phyloP scores from a whole-genome alignment of 2,113 vertebrate genomes.

The Alethe diademata region DNA sequence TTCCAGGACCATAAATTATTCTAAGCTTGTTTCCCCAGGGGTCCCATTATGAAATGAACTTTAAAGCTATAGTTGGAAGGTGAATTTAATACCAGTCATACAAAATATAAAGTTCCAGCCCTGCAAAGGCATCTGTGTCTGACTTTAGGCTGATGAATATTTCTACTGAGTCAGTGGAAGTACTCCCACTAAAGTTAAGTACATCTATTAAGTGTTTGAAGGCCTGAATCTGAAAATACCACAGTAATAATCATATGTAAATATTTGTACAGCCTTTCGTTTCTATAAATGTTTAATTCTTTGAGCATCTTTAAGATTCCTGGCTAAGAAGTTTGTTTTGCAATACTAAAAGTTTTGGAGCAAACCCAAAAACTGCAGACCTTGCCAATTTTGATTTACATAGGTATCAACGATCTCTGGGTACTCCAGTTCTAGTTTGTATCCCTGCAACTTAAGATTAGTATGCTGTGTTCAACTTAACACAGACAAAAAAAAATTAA shows the following conservation, averaged over 20 bases:
- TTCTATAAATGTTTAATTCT: slow-evolving; percentile 65
- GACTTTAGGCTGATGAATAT: neutral
- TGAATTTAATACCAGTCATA: slow-evolving; percentile 43
- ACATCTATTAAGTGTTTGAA: slow-evolving; percentile 32
- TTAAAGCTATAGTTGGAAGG: slow-evolving; percentile 36
- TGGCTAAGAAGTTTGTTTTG: slow-evolving; percentile 52
- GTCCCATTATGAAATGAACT: slow-evolving; percentile 11
- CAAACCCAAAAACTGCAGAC: neutral
- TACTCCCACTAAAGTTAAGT: slow-evolving; percentile 27
- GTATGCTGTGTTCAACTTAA: neutral
- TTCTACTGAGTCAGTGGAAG: slow-evolving; percentile 23
- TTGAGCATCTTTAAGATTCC: slow-evolving; percentile 55
- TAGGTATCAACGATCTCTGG: neutral
- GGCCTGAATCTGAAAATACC: slow-evolving; percentile 37
- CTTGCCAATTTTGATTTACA: slow-evolving; percentile 23
- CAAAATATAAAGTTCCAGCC: slow-evolving; percentile 5
- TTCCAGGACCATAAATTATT: slow-evolving; percentile 45
- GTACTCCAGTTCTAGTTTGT: neutral
- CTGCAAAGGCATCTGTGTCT: slow-evolving; percentile 21
- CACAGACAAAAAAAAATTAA: neutral
- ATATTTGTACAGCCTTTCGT: slow-evolving; percentile 65
- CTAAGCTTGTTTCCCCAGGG: slow-evolving; percentile 43
- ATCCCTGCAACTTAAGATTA: neutral
- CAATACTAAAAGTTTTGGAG: neutral
- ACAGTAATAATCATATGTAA: slow-evolving; percentile 61